These are phyloP conservation scores for Labeo calbasu DNA, from an alignment of 2,797 vertebrate species.

Conservation along the genomic window DNA sequence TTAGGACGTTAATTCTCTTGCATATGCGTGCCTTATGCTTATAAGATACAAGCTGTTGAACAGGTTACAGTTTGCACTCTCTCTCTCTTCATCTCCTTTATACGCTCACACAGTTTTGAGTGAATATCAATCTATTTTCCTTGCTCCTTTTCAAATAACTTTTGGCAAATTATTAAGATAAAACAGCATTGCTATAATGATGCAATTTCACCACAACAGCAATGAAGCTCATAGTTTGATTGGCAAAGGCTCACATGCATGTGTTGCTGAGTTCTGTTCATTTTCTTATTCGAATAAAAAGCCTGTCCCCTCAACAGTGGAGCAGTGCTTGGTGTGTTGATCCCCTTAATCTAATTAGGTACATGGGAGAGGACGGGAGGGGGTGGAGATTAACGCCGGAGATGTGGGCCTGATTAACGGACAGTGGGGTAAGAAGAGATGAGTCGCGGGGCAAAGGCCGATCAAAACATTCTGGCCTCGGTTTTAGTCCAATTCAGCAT, in stretches of 20 bases:
- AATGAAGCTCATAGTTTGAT: background rate
- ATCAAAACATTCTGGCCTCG: constrained; percentile 74
- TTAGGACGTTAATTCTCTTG: constrained; percentile 82
- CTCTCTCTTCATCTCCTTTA: constrained; percentile 42
- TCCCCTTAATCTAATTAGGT: constrained; percentile 81
- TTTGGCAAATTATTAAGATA: background rate
- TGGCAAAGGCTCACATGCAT: constrained; percentile 23
- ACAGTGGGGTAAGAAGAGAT: constrained; percentile 79
- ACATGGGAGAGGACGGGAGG: constrained; percentile 63
- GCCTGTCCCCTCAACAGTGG: constrained; percentile 19
- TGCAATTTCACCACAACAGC: background rate
- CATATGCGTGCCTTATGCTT: constrained; percentile 73
- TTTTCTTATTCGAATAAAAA: constrained; percentile 40
- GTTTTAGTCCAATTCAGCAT: constrained; percentile 72
- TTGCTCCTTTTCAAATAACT: background rate
- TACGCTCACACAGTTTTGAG: constrained; percentile 35
- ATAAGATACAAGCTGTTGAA: constrained; percentile 36
- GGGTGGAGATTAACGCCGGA: constrained; percentile 73
- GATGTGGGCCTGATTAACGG: constrained; percentile 76
- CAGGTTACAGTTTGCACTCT: constrained; percentile 48
- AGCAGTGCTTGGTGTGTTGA: constrained; percentile 68
- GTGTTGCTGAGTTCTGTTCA: constrained; percentile 6
- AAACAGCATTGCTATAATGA: background rate
- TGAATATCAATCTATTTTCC: background rate
- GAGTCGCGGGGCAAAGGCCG: constrained; percentile 67